Percentiles rank a stretch among this genome's conserved stretches.
phyloP scores from a whole-genome alignment of 2,888 invertebrate species.

The Actias luna region DNA sequence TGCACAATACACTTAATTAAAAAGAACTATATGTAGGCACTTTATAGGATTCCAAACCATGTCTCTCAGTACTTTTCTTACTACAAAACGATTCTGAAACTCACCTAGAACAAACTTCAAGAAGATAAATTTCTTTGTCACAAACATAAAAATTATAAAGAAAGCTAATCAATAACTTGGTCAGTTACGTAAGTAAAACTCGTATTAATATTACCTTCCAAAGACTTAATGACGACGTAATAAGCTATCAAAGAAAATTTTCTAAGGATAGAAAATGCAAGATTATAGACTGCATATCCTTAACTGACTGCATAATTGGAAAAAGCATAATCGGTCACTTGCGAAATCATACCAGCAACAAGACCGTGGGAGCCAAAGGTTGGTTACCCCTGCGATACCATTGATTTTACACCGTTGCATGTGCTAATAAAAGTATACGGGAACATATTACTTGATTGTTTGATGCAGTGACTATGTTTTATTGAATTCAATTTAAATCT shows the following conservation, averaged over 20 bases:
- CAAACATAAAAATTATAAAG: not conserved
- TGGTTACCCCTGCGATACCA: conserved; percentile 43
- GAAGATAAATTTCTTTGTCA: too few relatives aligned
- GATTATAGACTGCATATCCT: conserved; percentile 51
- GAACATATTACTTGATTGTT: conserved; percentile 5
- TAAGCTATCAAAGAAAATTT: conserved; percentile 24
- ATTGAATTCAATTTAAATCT: too few relatives aligned
- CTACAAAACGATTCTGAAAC: too few relatives aligned
- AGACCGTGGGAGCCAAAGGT: conserved; percentile 43
- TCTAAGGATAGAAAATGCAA: conserved; percentile 45
- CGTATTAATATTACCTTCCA: conserved; percentile 1
- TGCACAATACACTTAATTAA: too few relatives aligned
- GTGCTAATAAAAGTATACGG: not conserved
- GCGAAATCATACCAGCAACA: conserved; percentile 48
- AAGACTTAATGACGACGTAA: not conserved
- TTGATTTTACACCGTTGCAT: conserved; percentile 27
- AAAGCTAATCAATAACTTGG: not conserved
- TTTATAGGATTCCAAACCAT: too few relatives aligned
- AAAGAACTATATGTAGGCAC: too few relatives aligned
- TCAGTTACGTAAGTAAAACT: conserved; percentile 2
- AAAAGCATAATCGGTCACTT: conserved; percentile 41
- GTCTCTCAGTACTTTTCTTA: too few relatives aligned
- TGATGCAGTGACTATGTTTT: not conserved
- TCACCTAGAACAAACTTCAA: too few relatives aligned
- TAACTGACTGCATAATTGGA: conserved; percentile 51